Conservation (phyloP, 2,888 invertebrate species). For the Hesperia comma region DNA sequence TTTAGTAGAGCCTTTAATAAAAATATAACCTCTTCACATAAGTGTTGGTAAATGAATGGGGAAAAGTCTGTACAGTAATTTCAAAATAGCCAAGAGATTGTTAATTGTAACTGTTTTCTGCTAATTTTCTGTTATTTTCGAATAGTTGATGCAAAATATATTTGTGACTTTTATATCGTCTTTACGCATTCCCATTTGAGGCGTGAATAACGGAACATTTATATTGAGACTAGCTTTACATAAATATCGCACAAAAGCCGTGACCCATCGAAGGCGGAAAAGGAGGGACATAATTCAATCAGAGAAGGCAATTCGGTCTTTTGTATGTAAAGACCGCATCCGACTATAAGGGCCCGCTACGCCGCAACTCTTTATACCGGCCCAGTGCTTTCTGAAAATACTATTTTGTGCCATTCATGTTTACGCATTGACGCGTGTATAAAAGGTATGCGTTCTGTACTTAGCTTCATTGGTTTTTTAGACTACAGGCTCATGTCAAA, state of each 20-base stretch:
- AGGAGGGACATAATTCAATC: slow-evolving; percentile 78
- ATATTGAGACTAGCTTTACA: slow-evolving; percentile 47
- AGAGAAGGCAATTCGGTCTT: slow-evolving; percentile 73
- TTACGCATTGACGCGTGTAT: not conserved
- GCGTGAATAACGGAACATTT: slow-evolving; percentile 32
- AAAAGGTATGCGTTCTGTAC: not conserved
- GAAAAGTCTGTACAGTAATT: too few species aligned
- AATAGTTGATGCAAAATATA: too few species aligned
- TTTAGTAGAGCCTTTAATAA: too few species aligned
- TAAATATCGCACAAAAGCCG: slow-evolving; percentile 65
- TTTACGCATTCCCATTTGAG: slow-evolving; percentile 23
- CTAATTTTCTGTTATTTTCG: too few species aligned
- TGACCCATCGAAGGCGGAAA: slow-evolving; percentile 58
- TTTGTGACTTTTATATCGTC: not conserved
- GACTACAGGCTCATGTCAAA: too few species aligned
- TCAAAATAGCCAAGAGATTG: too few species aligned
- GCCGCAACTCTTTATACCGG: slow-evolving; percentile 45
- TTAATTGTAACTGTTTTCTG: too few species aligned
- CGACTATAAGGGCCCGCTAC: slow-evolving; percentile 52
- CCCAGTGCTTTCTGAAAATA: slow-evolving; percentile 37
- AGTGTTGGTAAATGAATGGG: too few species aligned
- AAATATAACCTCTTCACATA: too few species aligned
- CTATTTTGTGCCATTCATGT: slow-evolving; percentile 40
- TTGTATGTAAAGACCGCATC: slow-evolving; percentile 78
- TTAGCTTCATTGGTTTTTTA: not conserved